These are phyloP conservation scores for Eulimnadia texana DNA, from an alignment of 1,140 invertebrate species.

Conservation along the genomic window DNA sequence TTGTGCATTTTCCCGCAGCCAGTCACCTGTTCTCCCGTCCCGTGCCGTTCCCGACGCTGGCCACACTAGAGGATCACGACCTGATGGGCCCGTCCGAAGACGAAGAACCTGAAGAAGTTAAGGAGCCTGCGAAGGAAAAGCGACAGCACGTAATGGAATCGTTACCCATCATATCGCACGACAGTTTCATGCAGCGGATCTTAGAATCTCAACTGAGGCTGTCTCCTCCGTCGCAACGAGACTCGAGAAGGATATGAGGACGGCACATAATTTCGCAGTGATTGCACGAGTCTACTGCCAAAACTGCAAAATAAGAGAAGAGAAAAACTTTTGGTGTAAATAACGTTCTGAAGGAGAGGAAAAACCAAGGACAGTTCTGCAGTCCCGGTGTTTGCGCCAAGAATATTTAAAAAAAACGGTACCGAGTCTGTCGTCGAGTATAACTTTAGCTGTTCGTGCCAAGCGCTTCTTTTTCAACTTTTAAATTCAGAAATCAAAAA, in stretches of 20 bases:
- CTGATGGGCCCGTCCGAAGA: constrained; percentile 4
- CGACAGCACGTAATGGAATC: background rate
- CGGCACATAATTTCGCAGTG: background rate
- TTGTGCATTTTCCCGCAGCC: background rate
- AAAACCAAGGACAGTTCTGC: background rate
- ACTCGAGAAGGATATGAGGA: background rate
- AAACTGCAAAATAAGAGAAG: too few species aligned
- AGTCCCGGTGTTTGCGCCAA: background rate
- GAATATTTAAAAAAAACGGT: too few species aligned
- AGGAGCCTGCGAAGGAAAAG: background rate
- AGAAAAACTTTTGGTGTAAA: background rate
- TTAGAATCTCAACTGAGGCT: background rate
- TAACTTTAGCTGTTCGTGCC: too few species aligned
- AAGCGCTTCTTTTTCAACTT: too few species aligned
- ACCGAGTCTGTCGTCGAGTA: too few species aligned
- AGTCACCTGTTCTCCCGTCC: background rate
- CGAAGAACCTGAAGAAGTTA: background rate
- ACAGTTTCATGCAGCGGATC: background rate
- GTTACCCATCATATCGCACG: background rate
- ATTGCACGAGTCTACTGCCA: background rate
- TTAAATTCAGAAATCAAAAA: too few species aligned
- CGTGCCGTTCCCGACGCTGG: constrained; percentile 8
- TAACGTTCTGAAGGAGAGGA: background rate
- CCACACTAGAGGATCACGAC: constrained; percentile 13
- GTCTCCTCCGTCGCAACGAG: background rate